A percentile compares a stretch with the other conserved stretches of the same genome.
Conservation (phyloP, 2,113 vertebrate species). For the Hemicordylus capensis region DNA sequence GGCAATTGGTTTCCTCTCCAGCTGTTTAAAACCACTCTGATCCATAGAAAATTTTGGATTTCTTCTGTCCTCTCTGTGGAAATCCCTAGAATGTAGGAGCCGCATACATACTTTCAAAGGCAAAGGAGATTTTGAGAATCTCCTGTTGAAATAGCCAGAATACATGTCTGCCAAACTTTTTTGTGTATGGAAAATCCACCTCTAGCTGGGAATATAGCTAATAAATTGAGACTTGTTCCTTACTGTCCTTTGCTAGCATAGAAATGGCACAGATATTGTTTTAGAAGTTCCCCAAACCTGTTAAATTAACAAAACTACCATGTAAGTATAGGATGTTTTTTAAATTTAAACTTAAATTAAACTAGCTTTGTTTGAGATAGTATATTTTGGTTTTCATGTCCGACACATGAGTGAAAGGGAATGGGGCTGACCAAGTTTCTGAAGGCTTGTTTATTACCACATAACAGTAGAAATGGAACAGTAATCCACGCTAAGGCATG, state of each 20-base stretch:
- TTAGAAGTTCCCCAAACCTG: neutral
- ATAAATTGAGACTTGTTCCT: neutral
- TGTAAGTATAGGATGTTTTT: neutral
- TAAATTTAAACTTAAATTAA: neutral
- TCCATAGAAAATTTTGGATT: neutral
- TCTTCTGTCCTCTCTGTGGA: neutral
- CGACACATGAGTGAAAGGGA: neutral
- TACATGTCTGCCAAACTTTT: neutral
- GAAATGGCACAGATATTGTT: neutral
- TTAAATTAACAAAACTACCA: neutral
- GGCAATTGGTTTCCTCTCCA: conserved; percentile 16
- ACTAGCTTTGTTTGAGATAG: neutral
- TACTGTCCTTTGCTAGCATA: neutral
- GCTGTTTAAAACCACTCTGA: conserved; percentile 4
- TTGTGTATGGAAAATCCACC: neutral
- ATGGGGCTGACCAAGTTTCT: neutral
- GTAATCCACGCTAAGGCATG: neutral
- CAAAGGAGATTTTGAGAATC: neutral
- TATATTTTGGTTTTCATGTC: neutral
- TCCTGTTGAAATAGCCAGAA: neutral
- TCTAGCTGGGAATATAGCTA: neutral
- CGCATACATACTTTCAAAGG: neutral
- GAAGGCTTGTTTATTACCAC: neutral
- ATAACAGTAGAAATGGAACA: neutral
- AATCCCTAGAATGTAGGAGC: neutral